Conservation (phyloP, 2,113 vertebrate genomes). For the Myotis brandtii region DNA sequence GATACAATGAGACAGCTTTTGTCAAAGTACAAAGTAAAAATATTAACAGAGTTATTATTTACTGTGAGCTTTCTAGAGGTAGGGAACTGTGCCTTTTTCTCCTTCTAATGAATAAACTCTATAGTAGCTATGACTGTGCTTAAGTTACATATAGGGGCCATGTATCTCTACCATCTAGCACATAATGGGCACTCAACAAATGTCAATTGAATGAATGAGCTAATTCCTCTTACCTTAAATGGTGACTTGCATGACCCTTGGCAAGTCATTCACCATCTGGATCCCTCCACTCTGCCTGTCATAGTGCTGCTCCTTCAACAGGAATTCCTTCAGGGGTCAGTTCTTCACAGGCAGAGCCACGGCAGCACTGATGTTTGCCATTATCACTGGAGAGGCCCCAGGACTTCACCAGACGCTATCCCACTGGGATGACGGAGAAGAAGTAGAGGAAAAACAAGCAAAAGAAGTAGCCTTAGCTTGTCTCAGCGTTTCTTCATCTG, state of each 20-base stretch:
- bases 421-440: background rate
- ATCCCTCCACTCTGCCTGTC: background rate
- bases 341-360: background rate
- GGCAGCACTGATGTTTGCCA: background rate
- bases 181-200: background rate
- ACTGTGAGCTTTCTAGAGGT: background rate
- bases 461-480: background rate
- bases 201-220: background rate
- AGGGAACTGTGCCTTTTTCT: background rate
- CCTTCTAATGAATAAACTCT: background rate
- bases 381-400: background rate
- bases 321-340: background rate
- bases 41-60: background rate
- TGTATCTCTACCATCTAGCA: background rate
- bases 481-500: background rate
- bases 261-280: background rate
- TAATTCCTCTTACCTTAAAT: slow-evolving; percentile 40
- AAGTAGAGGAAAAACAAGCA: background rate
- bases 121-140: background rate
- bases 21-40: background rate
- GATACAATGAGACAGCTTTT: background rate
- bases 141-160: background rate
- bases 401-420: background rate
- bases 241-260: slow-evolving; percentile 34
- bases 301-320: background rate